phyloP scores from a whole-genome alignment of 2,113 vertebrate species.

The Uria lomvia region DNA sequence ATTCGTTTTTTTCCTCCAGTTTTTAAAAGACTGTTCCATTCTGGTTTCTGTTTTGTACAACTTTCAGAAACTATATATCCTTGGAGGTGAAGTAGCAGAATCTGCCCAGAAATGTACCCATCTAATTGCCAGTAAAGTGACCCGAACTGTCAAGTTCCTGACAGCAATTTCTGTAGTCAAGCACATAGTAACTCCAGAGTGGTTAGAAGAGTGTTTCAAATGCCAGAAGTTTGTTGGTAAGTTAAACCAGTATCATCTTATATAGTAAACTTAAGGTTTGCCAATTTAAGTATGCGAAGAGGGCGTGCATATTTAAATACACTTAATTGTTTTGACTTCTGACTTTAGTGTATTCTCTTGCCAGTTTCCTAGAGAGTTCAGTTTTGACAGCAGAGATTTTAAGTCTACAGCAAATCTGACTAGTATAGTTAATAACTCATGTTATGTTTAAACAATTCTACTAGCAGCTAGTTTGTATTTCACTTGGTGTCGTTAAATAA shows the following conservation, averaged over 20 bases:
- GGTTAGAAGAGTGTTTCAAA: constrained; percentile 95
- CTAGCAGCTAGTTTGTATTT: background rate
- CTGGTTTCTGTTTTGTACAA: background rate
- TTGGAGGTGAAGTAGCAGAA: constrained; percentile 91
- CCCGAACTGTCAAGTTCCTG: constrained; percentile 94
- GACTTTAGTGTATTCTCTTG: background rate
- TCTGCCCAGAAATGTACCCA: constrained; percentile 89
- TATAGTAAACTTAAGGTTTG: background rate
- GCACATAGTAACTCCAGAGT: constrained; percentile 91
- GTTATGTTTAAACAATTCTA: background rate
- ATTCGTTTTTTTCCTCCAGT: background rate
- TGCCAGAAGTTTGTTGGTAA: constrained; percentile 89
- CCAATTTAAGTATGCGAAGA: background rate
- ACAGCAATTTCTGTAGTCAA: constrained; percentile 92
- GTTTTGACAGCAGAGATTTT: background rate
- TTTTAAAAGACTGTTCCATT: background rate
- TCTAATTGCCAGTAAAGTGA: constrained; percentile 91
- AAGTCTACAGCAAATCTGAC: background rate
- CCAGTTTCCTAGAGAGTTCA: background rate
- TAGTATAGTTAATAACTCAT: background rate
- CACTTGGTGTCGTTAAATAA: background rate
- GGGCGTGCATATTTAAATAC: background rate
- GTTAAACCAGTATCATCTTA: background rate
- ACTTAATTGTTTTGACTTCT: background rate
- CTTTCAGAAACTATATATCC: constrained; percentile 86